phyloP scores from a whole-genome alignment of 2,888 invertebrate species.

The Chrysina gloriosa region DNA sequence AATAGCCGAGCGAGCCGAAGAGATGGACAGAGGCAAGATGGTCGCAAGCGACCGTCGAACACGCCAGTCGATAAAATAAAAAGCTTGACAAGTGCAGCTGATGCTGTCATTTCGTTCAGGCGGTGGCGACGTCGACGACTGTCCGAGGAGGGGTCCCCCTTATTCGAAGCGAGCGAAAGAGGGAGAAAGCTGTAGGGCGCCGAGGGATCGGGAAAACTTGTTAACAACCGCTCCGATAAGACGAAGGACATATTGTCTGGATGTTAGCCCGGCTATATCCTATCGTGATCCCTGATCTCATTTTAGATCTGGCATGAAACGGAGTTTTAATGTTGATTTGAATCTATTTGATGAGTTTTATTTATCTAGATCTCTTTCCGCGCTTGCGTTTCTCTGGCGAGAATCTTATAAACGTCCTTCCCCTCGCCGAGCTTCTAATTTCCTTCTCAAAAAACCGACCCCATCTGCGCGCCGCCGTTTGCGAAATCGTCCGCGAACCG shows the following conservation, averaged over 20 bases:
- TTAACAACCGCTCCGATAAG: constrained; percentile 63
- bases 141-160: not conserved
- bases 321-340: constrained; percentile 65
- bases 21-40: constrained; percentile 9
- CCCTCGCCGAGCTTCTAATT: constrained; percentile 52
- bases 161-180: not conserved
- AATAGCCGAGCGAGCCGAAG: constrained; percentile 1
- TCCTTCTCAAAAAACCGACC: constrained; percentile 56
- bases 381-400: not conserved
- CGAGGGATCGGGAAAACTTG: constrained; percentile 61
- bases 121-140: constrained; percentile 30
- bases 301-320: constrained; percentile 63
- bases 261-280: constrained; percentile 60
- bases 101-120: constrained; percentile 50
- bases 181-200: not conserved
- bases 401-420: constrained; percentile 7
- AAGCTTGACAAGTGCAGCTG: constrained; percentile 61
- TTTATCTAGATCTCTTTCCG: constrained; percentile 61
- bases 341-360: constrained; percentile 66
- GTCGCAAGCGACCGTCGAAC: constrained; percentile 56
- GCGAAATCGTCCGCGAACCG: constrained; percentile 45
- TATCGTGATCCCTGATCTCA: constrained; percentile 60
- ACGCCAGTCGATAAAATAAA: constrained; percentile 60
- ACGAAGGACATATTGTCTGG: constrained; percentile 64
- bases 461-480: not conserved